Percentiles rank a stretch among this genome's conserved stretches.
These are phyloP conservation scores for Zoanthus sociatus DNA, from an alignment of 92 coral and sea anemone genomes.

Conservation along the genomic window DNA sequence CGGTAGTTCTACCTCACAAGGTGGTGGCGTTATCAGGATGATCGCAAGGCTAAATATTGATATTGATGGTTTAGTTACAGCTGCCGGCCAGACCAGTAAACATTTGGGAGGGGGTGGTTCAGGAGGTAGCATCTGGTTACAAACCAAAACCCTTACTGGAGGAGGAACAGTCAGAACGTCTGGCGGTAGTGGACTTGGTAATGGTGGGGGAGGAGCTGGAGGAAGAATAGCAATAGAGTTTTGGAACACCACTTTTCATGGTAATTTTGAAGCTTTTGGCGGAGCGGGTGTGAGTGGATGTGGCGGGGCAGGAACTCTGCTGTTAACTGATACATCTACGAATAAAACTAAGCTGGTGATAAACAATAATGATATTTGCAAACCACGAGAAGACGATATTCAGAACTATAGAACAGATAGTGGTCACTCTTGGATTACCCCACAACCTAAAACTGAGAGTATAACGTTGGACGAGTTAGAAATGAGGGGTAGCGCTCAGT, in stretches of 20 bases:
- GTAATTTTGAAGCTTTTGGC: constrained; percentile 65
- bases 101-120: constrained; percentile 57
- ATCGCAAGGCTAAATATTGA: constrained; percentile 43
- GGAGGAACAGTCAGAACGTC: constrained; percentile 65
- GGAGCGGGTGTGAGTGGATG: constrained; percentile 57
- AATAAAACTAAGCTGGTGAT: constrained; percentile 56
- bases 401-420: constrained; percentile 58
- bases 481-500: constrained; percentile 68
- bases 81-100: constrained; percentile 61
- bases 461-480: constrained; percentile 65
- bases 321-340: constrained; percentile 31
- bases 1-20: constrained; percentile 61
- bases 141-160: constrained; percentile 56
- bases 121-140: constrained; percentile 75
- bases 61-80: constrained; percentile 67
- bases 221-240: constrained; percentile 70
- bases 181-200: constrained; percentile 69
- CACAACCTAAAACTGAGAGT: constrained; percentile 28
- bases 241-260: constrained; percentile 64
- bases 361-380: constrained; percentile 66
- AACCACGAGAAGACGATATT: constrained; percentile 65
- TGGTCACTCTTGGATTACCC: constrained; percentile 75
- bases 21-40: constrained; percentile 68
- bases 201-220: constrained; percentile 82
- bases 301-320: constrained; percentile 76